Evolutionary conservation across 37 sponge, comb jelly and placozoan species (phyloP).

Genomic region (Amphimedon queenslandica): DNA sequence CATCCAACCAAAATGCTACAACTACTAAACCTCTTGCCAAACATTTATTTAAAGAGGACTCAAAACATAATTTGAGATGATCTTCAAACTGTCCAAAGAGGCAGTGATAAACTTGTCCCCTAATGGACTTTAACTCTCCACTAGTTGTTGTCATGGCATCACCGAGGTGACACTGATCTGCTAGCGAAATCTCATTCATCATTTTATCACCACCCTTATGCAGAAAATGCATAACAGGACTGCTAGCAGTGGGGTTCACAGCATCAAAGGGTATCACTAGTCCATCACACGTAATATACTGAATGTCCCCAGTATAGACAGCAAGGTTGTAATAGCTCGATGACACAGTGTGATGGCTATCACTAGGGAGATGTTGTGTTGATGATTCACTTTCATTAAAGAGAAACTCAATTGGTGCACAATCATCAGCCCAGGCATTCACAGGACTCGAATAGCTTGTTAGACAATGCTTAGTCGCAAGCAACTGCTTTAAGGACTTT

Average conservation of each 20-base stretch:
- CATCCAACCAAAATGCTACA: constrained; percentile 1
- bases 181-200: not conserved
- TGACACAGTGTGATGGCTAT: not conserved
- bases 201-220: not conserved
- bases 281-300: not conserved
- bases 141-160: not conserved
- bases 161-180: not conserved
- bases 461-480: not conserved
- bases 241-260: not conserved
- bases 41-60: not conserved
- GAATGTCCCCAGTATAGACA: not conserved
- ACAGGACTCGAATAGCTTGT: not conserved
- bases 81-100: not conserved
- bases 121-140: not conserved
- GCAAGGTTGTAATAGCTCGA: not conserved
- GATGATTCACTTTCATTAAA: not conserved
- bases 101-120: not conserved
- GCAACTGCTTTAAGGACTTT: not conserved
- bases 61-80: not conserved
- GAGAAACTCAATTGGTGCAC: not conserved
- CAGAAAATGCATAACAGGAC: not conserved
- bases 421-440: not conserved
- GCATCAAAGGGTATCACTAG: not conserved
- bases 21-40: not conserved
- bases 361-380: not conserved